Evolutionary conservation across 2,113 vertebrate genomes (phyloP).

Genomic region (Clupea harengus): DNA sequence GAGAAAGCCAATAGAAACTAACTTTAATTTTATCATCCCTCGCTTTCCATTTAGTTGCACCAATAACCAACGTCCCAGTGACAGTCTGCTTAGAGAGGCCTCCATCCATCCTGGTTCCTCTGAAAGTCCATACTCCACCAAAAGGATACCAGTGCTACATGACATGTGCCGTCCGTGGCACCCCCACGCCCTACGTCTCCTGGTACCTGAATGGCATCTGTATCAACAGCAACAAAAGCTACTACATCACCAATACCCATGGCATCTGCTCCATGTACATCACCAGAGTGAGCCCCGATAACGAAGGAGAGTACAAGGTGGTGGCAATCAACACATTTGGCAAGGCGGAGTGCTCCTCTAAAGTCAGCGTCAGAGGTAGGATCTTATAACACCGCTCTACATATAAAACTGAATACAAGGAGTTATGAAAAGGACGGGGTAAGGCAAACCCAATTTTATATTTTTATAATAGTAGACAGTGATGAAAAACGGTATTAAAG

Average conservation of each 20-base stretch:
- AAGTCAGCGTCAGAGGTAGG: slow-evolving; percentile 77
- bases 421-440: background rate
- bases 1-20: background rate
- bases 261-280: slow-evolving; percentile 85
- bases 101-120: slow-evolving; percentile 77
- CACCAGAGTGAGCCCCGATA: slow-evolving; percentile 64
- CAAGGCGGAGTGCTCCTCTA: slow-evolving; percentile 72
- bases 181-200: slow-evolving; percentile 71
- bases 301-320: slow-evolving; percentile 78
- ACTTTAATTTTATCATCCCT: background rate
- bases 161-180: slow-evolving; percentile 82
- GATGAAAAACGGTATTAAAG: background rate
- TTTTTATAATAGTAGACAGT: background rate
- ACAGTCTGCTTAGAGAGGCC: slow-evolving; percentile 66
- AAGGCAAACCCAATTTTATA: background rate
- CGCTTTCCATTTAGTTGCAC: slow-evolving; percentile 49
- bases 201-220: slow-evolving; percentile 81
- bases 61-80: slow-evolving; percentile 49
- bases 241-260: slow-evolving; percentile 77
- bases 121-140: slow-evolving; percentile 80
- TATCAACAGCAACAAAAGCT: slow-evolving; percentile 70
- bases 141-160: slow-evolving; percentile 80
- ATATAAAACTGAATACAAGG: background rate
- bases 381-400: background rate
- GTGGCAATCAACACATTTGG: slow-evolving; percentile 79